Evolutionary conservation across 1,140 invertebrate genomes (phyloP).

Genomic region (Dendrolimus kikuchii): DNA sequence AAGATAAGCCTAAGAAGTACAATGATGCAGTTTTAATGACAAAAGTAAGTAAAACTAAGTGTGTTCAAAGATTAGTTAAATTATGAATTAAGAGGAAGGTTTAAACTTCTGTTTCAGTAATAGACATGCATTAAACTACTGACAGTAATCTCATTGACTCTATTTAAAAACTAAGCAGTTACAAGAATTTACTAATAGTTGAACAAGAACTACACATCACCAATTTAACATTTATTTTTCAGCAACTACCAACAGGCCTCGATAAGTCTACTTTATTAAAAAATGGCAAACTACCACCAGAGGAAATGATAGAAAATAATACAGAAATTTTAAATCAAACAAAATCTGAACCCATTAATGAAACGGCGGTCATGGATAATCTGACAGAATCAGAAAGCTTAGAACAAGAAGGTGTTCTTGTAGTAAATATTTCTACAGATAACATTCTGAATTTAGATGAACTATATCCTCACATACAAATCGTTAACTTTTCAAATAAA

Average conservation of each 20-base stretch:
- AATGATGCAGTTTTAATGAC: slow-evolving; percentile 69
- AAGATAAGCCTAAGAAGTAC: slow-evolving; percentile 65
- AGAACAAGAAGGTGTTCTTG: slow-evolving; percentile 67
- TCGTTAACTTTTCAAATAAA: slow-evolving; percentile 46
- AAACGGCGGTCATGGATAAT: slow-evolving; percentile 43
- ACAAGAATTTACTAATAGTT: no score
- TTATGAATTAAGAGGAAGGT: no score
- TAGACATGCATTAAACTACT: no score
- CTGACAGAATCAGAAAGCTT: slow-evolving; percentile 62
- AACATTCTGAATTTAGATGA: slow-evolving; percentile 66
- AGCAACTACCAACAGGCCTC: slow-evolving; percentile 51
- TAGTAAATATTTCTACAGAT: slow-evolving; percentile 64
- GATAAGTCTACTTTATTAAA: slow-evolving; percentile 56
- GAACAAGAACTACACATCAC: no score
- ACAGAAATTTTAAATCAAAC: slow-evolving; percentile 26
- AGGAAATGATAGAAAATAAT: slow-evolving; percentile 38
- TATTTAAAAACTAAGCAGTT: no score
- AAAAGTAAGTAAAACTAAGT: slow-evolving; percentile 35
- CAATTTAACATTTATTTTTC: slow-evolving; percentile 10
- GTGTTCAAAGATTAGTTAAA: no score
- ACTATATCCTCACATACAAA: slow-evolving; percentile 48
- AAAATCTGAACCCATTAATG: slow-evolving; percentile 25
- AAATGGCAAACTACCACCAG: slow-evolving; percentile 53
- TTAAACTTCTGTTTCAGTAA: no score
- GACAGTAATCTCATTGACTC: no score